These are phyloP conservation scores for Notarius quadriscutis DNA, from an alignment of 2,113 vertebrate species.

Conservation along the genomic window DNA sequence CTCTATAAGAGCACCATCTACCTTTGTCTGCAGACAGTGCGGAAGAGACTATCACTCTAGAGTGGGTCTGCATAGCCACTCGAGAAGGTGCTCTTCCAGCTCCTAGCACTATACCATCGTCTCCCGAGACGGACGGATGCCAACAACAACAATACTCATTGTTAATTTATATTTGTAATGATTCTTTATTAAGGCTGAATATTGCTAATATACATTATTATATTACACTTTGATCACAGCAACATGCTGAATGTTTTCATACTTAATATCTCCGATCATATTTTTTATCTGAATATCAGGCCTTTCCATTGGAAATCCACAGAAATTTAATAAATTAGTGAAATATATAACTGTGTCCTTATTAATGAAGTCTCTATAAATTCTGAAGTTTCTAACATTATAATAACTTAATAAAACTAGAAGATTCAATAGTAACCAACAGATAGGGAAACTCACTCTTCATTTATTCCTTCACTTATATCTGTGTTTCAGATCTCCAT, in stretches of 20 bases:
- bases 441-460: background rate
- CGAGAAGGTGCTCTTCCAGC: no score
- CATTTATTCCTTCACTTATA: background rate
- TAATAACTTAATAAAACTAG: background rate
- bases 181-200: background rate
- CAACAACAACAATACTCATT: background rate
- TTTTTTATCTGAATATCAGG: background rate
- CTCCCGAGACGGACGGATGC: no score
- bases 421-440: background rate
- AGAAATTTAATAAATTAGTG: background rate
- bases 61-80: no score
- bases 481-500: slow-evolving; percentile 83
- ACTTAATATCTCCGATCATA: background rate
- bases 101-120: no score
- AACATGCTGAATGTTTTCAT: background rate
- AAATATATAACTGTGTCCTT: background rate
- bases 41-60: no score
- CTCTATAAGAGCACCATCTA: no score
- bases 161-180: background rate
- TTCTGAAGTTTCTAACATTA: background rate
- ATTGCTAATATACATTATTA: background rate
- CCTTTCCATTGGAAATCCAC: background rate
- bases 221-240: background rate
- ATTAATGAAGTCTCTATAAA: background rate
- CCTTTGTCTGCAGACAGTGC: no score